Conservation (phyloP, 2,113 vertebrate species). For the Pampusana beccarii region DNA sequence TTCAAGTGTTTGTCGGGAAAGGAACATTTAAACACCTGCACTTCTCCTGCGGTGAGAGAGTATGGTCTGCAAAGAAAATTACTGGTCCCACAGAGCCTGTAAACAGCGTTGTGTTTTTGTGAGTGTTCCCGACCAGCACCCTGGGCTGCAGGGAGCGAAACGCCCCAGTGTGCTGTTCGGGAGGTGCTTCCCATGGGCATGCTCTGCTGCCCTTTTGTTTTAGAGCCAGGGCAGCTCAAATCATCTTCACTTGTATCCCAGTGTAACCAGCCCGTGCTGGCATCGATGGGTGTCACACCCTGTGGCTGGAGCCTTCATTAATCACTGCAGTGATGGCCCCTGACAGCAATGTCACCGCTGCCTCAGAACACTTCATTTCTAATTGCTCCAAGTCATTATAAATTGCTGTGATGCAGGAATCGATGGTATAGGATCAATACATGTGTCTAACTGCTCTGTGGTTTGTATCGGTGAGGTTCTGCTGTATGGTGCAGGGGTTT, state of each 20-base stretch:
- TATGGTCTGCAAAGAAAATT: not conserved
- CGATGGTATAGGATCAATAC: not conserved
- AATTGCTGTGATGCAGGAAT: not conserved
- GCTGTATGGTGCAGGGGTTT: not conserved
- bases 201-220: not conserved
- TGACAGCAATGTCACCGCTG: not conserved
- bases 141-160: accelerated
- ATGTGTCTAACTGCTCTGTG: not conserved
- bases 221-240: not conserved
- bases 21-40: not conserved
- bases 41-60: not conserved
- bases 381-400: not conserved
- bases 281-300: not conserved
- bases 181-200: not conserved
- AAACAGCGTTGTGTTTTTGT: not conserved
- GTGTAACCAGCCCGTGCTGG: not conserved
- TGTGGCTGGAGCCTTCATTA: not conserved
- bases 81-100: not conserved
- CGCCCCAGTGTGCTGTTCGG: accelerated
- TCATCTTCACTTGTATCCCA: not conserved
- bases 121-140: not conserved
- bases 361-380: not conserved
- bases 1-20: not conserved
- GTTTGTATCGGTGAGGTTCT: not conserved
- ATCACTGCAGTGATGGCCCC: not conserved